These are phyloP conservation scores for Lasioglossum leucozonium DNA, from an alignment of 2,888 invertebrate genomes.

Conservation along the genomic window DNA sequence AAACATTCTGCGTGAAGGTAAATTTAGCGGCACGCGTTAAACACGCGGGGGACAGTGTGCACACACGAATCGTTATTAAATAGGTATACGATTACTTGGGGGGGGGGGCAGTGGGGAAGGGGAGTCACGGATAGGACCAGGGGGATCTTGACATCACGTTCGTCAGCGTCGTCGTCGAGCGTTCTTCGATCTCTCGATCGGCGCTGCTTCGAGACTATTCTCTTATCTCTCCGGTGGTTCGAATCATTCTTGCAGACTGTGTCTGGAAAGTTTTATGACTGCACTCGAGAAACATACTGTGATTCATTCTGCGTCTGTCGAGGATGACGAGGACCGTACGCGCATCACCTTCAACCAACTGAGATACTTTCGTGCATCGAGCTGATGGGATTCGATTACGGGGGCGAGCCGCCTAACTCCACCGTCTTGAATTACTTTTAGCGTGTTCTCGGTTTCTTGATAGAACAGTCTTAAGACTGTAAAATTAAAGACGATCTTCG, in stretches of 20 bases:
- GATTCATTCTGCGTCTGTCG: not conserved
- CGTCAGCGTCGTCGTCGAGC: constrained; percentile 44
- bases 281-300: not conserved
- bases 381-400: not conserved
- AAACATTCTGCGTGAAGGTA: constrained; percentile 68
- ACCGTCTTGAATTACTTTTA: not conserved
- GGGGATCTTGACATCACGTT: constrained; percentile 40
- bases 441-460: not conserved
- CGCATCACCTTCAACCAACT: not conserved
- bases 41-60: constrained; percentile 50
- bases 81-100: constrained; percentile 38
- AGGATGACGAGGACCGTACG: not conserved
- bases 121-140: constrained; percentile 26
- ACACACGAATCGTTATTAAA: constrained; percentile 70
- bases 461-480: not conserved
- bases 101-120: constrained; percentile 21
- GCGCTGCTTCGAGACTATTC: constrained; percentile 17
- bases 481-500: not conserved
- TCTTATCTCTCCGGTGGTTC: constrained; percentile 6
- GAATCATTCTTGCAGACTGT: constrained; percentile 16
- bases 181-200: constrained; percentile 43
- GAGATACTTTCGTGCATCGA: not conserved
- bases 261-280: constrained; percentile 10
- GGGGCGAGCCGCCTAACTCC: not conserved
- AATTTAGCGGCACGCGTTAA: constrained; percentile 60